phyloP scores from a whole-genome alignment of 2,888 invertebrate species.

The Phengaris arion region DNA sequence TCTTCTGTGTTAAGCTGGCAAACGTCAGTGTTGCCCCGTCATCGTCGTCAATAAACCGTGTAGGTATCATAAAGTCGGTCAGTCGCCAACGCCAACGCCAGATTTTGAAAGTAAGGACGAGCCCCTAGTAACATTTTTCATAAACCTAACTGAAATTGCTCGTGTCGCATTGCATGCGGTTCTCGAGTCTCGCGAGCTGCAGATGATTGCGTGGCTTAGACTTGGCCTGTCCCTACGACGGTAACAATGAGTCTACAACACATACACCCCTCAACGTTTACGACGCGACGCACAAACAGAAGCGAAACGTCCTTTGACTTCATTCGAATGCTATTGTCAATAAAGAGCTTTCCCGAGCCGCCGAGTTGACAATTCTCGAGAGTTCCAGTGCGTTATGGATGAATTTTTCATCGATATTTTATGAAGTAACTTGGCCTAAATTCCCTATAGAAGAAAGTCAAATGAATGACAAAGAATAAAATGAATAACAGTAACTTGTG shows the following conservation, averaged over 20 bases:
- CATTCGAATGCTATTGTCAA: conserved; percentile 1
- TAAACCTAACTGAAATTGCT: neutral
- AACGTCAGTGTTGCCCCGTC: neutral
- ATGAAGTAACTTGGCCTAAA: neutral
- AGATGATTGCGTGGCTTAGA: no score
- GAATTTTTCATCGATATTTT: neutral
- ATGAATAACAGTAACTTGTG: neutral
- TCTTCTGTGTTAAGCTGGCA: no score
- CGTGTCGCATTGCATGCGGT: no score
- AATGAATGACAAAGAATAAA: neutral
- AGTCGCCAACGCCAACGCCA: neutral
- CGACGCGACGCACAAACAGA: neutral
- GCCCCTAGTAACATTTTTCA: neutral
- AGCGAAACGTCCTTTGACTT: neutral
- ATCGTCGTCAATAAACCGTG: neutral
- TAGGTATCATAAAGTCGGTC: neutral
- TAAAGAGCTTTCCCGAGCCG: neutral
- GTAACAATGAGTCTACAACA: neutral
- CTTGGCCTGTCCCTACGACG: neutral
- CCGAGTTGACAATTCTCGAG: neutral
- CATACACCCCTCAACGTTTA: neutral
- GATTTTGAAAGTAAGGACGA: neutral
- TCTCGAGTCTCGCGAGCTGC: no score
- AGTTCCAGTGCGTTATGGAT: neutral
- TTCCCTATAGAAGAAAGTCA: neutral